phyloP scores from a whole-genome alignment of 2,113 vertebrate species.

The Coptodon rendalli region DNA sequence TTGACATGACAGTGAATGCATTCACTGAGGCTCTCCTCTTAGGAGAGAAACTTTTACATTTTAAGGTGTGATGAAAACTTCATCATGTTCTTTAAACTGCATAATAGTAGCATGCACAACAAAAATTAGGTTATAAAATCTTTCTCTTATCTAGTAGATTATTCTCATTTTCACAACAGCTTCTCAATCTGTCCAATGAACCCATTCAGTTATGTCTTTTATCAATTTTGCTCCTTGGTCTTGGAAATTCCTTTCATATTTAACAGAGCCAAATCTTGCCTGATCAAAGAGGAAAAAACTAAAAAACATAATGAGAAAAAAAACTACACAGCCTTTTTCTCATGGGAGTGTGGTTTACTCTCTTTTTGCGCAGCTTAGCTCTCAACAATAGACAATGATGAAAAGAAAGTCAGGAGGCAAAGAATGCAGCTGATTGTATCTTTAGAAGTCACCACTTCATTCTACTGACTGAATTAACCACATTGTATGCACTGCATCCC shows the following conservation, averaged over 20 bases:
- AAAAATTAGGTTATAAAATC: neutral
- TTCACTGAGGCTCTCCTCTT: neutral
- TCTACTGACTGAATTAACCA: constrained; percentile 14
- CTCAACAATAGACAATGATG: constrained; percentile 33
- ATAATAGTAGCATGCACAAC: neutral
- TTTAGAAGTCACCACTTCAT: neutral
- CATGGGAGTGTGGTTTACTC: neutral
- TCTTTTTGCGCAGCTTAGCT: neutral
- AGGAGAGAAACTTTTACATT: neutral
- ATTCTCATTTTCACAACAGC: neutral
- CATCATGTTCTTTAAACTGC: neutral
- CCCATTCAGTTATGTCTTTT: neutral
- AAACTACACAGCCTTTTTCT: neutral
- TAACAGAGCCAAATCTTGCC: neutral
- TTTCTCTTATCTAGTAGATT: neutral
- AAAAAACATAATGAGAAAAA: neutral
- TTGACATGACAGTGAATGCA: neutral
- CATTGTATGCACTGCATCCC: constrained; percentile 3
- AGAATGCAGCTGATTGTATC: constrained; percentile 55
- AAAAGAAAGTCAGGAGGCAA: constrained; percentile 25
- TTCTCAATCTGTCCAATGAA: neutral
- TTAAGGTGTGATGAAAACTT: neutral
- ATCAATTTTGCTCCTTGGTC: neutral
- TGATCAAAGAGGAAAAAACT: neutral
- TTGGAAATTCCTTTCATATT: neutral